These are phyloP conservation scores for Lathronympha strigana DNA, from an alignment of 2,888 invertebrate genomes.

Conservation along the genomic window DNA sequence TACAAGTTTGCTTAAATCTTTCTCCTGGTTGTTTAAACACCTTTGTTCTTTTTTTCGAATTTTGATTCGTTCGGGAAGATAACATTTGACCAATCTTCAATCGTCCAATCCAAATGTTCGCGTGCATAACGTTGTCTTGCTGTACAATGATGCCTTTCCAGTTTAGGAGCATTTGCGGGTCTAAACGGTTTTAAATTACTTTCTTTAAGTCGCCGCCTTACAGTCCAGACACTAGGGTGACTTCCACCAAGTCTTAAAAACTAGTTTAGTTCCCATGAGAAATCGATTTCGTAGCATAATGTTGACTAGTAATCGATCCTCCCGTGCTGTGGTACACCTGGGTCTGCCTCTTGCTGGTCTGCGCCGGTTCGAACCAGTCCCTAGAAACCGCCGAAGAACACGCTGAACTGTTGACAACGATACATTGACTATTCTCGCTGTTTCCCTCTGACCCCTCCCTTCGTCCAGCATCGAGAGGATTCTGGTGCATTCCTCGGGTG, in stretches of 20 bases:
- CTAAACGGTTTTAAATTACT: no score
- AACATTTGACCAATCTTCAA: no score
- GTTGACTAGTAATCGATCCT: background rate
- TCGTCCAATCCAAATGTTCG: conserved; percentile 22
- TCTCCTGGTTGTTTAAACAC: conserved; percentile 1
- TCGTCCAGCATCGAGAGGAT: no score
- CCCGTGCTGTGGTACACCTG: background rate
- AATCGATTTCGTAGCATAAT: background rate
- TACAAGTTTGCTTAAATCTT: background rate
- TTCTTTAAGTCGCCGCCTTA: no score
- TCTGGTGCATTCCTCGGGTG: no score
- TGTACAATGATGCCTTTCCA: background rate
- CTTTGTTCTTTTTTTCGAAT: conserved; percentile 7
- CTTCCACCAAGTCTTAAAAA: no score
- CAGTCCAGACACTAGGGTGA: background rate
- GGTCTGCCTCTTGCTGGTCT: background rate
- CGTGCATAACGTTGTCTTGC: conserved; percentile 18
- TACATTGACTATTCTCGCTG: no score
- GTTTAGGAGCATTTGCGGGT: background rate
- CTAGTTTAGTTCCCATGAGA: background rate
- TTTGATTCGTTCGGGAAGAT: no score
- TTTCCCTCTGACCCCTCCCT: no score
- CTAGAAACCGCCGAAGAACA: no score
- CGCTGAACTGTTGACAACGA: no score
- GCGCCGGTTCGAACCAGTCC: background rate